Base-by-base conservation (phyloP, 2,888 invertebrate genomes). In the Hybos culiciformis region DNA sequence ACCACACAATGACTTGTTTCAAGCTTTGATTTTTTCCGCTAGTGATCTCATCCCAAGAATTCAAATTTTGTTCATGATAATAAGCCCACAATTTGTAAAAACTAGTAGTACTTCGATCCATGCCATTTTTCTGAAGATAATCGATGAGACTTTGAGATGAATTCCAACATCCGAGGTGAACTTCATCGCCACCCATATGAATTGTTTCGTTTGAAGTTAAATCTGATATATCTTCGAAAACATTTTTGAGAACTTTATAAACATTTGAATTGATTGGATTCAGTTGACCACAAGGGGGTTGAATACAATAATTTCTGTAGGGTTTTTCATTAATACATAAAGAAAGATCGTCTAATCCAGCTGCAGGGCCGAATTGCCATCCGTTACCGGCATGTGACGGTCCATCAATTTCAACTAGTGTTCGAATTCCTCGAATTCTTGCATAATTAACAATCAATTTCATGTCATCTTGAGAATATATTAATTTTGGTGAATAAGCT, bases 141-240 rank as follows among this genome's bases (percentile, higher is more conserved):
- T 71, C 60, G 0, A 74, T 66, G 41, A 88, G 81, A 60, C 83
- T 78, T 20, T 70, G 59, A 1, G 79, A 77, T 0, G 75, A 69
- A 58, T 86, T 86, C 86, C 86, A 87, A 55, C 87, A 88, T 5
- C 69, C 67, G 39, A 81, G n/a, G n/a, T n/a, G 58, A 41, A 84
- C 84, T 70, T 87, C 87, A 62, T 90, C 87, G 1, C 87, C 88
- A 3, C 88, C 88, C 75, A 87, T 78, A 58, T 88, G 88, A 41
- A 88, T 72, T 2, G 77, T 64, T 38, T 77, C 75, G 1, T 73
- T 73, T 0, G 75, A 74, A 36, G 78, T 61, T 3, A 72, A 54
- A 11, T 77, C 74, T 0, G 75, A 67, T 11, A 83, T 69, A 53
- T 84, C 83, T 44, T 64, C 67, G 58, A 83, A 86, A n/a, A 88